Conservation (phyloP, 2,113 vertebrate genomes). For the Promerops cafer region DNA sequence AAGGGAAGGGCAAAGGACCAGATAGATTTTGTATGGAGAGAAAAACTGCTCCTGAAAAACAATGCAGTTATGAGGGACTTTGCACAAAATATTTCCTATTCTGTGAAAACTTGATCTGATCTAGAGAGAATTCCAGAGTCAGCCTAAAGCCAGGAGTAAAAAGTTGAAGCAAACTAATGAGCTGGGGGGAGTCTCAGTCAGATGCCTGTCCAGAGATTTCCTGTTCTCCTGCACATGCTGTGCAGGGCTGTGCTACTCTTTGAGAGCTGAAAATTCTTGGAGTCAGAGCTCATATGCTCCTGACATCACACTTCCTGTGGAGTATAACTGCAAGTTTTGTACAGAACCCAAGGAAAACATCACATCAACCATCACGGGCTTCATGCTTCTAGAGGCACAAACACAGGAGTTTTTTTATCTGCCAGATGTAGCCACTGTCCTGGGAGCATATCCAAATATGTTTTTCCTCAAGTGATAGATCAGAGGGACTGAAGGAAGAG, state of each 20-base stretch:
- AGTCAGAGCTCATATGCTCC: background rate
- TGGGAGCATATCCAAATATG: background rate
- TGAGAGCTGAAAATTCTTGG: background rate
- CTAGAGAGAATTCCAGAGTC: background rate
- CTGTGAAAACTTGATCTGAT: background rate
- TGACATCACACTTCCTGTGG: background rate
- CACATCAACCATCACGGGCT: background rate
- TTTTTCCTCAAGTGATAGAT: background rate
- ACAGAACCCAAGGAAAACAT: background rate
- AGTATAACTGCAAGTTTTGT: background rate
- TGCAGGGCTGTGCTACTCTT: background rate
- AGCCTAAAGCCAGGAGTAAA: background rate
- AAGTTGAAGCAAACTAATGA: background rate
- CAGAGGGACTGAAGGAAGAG: background rate
- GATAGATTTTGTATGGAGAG: rapidly evolving
- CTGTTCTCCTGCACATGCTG: background rate
- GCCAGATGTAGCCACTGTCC: background rate
- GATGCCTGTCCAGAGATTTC: background rate
- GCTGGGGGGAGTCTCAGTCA: background rate
- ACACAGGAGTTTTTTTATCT: background rate
- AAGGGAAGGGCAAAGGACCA: background rate
- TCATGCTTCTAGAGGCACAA: background rate
- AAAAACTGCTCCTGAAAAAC: background rate
- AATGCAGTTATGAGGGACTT: background rate
- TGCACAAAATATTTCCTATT: background rate